These are phyloP conservation scores for Saccopteryx bilineata DNA, from an alignment of 2,113 vertebrate species.

Conservation along the genomic window DNA sequence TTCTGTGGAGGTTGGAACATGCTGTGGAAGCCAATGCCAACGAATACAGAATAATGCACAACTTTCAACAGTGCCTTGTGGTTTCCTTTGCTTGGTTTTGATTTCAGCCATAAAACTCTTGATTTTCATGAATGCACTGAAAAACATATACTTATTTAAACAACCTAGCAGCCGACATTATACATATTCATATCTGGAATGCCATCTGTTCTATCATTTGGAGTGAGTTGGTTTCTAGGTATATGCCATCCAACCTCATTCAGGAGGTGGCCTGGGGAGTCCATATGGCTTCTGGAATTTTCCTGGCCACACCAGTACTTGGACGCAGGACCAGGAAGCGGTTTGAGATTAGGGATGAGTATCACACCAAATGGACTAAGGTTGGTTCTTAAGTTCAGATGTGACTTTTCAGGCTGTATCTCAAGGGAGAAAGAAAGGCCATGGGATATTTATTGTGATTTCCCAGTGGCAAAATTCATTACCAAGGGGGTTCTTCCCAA, in stretches of 20 bases:
- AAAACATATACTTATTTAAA: conserved; percentile 81
- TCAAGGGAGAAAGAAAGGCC: conserved; percentile 25
- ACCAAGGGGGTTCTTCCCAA: background rate
- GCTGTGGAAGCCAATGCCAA: background rate
- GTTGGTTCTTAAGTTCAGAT: background rate
- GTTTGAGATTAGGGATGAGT: conserved; percentile 6
- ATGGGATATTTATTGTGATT: background rate
- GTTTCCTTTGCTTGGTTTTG: conserved; percentile 71
- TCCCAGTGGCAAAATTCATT: background rate
- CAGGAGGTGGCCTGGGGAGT: conserved; percentile 70
- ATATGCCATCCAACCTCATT: conserved; percentile 57
- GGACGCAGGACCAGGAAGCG: conserved; percentile 39
- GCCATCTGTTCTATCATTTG: conserved; percentile 80
- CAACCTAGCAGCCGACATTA: conserved; percentile 67
- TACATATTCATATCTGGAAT: conserved; percentile 78
- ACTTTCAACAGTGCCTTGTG: conserved; percentile 39
- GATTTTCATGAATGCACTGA: conserved; percentile 77
- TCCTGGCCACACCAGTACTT: conserved; percentile 53
- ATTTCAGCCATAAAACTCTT: conserved; percentile 72
- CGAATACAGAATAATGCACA: conserved; percentile 20
- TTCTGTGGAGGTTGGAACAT: conserved; percentile 42
- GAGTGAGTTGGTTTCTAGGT: conserved; percentile 68
- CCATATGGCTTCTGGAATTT: conserved; percentile 81
- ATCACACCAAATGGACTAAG: conserved; percentile 47
- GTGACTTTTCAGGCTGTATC: conserved; percentile 29